Conservation (phyloP, 2,888 invertebrate genomes). For the Conistra vaccinii region DNA sequence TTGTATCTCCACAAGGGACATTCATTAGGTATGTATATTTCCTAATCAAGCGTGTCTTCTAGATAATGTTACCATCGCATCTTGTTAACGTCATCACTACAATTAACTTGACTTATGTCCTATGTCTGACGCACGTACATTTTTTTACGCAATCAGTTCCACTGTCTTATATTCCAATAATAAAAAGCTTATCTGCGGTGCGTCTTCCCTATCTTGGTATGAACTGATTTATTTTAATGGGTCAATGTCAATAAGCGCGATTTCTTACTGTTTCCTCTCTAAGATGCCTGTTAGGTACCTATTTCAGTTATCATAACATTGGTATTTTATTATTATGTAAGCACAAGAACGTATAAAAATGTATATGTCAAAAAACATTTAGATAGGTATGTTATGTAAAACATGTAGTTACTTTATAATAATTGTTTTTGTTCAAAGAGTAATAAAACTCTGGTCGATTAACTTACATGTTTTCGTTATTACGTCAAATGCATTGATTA, state of each 20-base stretch:
- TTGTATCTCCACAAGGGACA: not conserved
- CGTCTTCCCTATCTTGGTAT: constrained; percentile 37
- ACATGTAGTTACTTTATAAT: constrained; percentile 13
- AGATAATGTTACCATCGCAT: constrained; percentile 24
- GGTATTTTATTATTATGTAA: constrained; percentile 23
- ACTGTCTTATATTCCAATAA: constrained; percentile 20
- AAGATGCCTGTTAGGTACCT: constrained; percentile 7
- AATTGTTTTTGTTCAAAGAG: constrained; percentile 26
- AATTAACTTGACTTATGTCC: constrained; percentile 39
- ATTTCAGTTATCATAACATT: constrained; percentile 16
- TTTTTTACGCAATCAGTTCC: constrained; percentile 25
- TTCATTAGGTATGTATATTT: constrained; percentile 17
- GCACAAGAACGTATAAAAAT: not conserved
- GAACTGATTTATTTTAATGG: constrained; percentile 35
- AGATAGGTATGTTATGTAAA: constrained; percentile 27
- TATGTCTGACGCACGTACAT: constrained; percentile 46
- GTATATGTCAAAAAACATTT: constrained; percentile 43
- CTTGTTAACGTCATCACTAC: constrained; percentile 36
- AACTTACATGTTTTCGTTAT: constrained; percentile 33
- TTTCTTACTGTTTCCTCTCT: constrained; percentile 22
- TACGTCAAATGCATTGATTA: constrained; percentile 33
- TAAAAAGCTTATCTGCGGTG: constrained; percentile 34
- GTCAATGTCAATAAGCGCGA: constrained; percentile 41
- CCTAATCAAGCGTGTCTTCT: not conserved
- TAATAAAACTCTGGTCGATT: constrained; percentile 32